Base-by-base conservation (phyloP, 2,113 vertebrate species). In the Channa maculata region DNA sequence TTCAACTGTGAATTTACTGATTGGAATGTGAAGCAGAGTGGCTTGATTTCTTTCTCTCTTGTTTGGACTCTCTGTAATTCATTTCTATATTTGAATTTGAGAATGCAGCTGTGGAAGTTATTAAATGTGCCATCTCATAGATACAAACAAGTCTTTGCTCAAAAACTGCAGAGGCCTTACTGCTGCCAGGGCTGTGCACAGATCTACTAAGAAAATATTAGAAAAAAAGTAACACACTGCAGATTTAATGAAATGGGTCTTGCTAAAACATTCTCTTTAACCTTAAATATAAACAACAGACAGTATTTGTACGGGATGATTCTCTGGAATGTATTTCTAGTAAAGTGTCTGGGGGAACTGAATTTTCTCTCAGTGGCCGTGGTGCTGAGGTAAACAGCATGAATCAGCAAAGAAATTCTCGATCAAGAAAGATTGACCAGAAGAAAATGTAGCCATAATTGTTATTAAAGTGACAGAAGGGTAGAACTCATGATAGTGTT, bases 361-460 rank as follows among this genome's bases (percentile, higher is more conserved):
- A 53, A 45, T 45, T 34, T 4, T 2, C 51, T 61, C 14, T 38
- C 45, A 49, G 3, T 50, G 14, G 4, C 7, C 2, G 10, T 48
- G 14, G 36, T 24, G 14, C 10, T 36, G 38, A 6, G 24, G 37
- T 52, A 11, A 71, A 49, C 12, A 60, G 34, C 36, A 65, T 41
- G 39, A 51, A 36, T 52, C 14, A 51, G 43, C 12, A 36, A 45
- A 43, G 44, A 53, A 33, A 15, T 65, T 44, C 37, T 44, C 36
- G 38, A 61, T 62, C 8, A 41, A 41, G 24, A 24, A 24, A 64
- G 11, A 50, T 67, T 51, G 10, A 51, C 52, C 54, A 63, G 37
- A 58, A 50, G 34, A 3, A 14, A 41, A 34, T 63, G 39, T 41
- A 41, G 4, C 39, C 24, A 24, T 1, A 1, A 24, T 41, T 41